Base-by-base conservation (phyloP, 2,888 invertebrate species). In the Plemyria rubiginata region DNA sequence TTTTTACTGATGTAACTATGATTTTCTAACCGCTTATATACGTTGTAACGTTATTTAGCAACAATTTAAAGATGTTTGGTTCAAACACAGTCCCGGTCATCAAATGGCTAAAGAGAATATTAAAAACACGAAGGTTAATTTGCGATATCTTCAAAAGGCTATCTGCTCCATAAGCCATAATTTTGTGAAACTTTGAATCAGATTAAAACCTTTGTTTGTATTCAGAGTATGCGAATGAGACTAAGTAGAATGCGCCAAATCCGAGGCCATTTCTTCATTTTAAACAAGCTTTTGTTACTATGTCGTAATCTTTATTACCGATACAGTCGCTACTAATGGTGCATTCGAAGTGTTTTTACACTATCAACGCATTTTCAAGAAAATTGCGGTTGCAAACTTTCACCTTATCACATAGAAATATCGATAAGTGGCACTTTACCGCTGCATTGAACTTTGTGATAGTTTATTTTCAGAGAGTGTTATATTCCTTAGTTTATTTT, bases 191-290 rank as follows among this genome's bases (percentile, higher is more conserved):
- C 12, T 58, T 52, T 36, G 12, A 22, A 58, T 38, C 46, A 12
- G 13, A 59, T 29, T 55, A 54, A 28, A 54, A 43, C 49, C 4
- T 49, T 57, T 54, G 16, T 53, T 48, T 54, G 36, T 36, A 32
- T 29, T 29, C n/a, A 38, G 38, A 50, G 22, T 46, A 49, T 45
- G 40, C 45, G 32, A 54, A 54, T 12, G 54, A 45, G 16, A 49
- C 12, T 38, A 49, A 40, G 46, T 53, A 55, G 53, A 60, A 57
- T 45, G 56, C 32, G 22, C 59, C 13, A 54, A 56, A 56, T 13
- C 29, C 63, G 57, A 67, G 67, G 69, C 57, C 62, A 60, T 70
- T 70, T 59, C 57, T 60, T 32, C 15, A 49, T 62, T 66, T 66
- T 62, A 67, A 66, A 65, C 65, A 50, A 60, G 61, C 58, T 50